Conservation (phyloP, 2,797 vertebrate genomes). For the Sebastes umbrosus region DNA sequence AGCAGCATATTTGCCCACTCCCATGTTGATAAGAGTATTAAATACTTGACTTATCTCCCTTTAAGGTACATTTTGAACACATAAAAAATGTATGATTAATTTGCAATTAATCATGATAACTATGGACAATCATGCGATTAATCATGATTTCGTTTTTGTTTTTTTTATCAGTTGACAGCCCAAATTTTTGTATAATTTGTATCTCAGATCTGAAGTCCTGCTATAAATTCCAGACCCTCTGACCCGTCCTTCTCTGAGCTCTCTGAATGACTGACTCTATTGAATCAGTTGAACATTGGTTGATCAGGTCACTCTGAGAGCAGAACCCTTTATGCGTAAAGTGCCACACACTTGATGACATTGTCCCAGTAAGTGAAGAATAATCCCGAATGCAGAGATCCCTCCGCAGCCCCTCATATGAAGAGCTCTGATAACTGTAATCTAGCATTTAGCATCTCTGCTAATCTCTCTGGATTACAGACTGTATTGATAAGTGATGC, state of each 20-base stretch:
- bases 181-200: neutral
- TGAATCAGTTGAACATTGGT: neutral
- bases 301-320: neutral
- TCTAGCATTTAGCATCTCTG: slow-evolving; percentile 69
- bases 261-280: neutral
- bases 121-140: too few species aligned
- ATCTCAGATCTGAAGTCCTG: neutral
- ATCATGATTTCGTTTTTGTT: too few species aligned
- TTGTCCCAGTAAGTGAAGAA: slow-evolving; percentile 41
- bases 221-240: neutral
- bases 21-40: too few species aligned
- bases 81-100: too few species aligned
- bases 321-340: neutral
- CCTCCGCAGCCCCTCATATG: slow-evolving; percentile 26
- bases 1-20: too few species aligned
- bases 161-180: too few species aligned
- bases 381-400: slow-evolving; percentile 50
- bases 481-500: slow-evolving; percentile 60
- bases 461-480: slow-evolving; percentile 71
- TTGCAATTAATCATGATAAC: too few species aligned
- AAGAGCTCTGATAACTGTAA: slow-evolving; percentile 57
- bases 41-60: too few species aligned
- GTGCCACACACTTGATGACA: slow-evolving; percentile 15
- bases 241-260: neutral
- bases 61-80: too few species aligned